phyloP scores from a whole-genome alignment of 2,113 vertebrate species.

The Amblyopsis rosae region DNA sequence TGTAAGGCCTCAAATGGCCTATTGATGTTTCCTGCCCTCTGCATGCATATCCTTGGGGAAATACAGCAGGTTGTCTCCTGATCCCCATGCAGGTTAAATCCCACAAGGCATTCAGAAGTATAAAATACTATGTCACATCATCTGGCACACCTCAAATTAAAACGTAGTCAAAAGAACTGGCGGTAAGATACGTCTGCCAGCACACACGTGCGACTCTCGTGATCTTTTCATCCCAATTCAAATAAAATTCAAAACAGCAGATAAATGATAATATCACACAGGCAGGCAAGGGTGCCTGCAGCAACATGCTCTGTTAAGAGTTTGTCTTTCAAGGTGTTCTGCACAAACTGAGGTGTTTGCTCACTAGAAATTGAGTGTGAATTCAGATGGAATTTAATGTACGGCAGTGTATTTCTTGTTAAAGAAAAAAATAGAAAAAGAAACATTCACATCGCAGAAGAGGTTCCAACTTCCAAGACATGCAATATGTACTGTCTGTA shows the following conservation, averaged over 20 bases:
- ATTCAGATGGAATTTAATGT: conserved; percentile 10
- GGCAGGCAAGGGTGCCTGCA: conserved; percentile 70
- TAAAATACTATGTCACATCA: conserved; percentile 65
- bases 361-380: conserved; percentile 66
- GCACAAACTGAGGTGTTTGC: conserved; percentile 65
- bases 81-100: conserved; percentile 62
- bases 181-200: conserved; percentile 62
- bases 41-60: conserved; percentile 69
- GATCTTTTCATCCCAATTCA: conserved; percentile 77
- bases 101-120: conserved; percentile 62
- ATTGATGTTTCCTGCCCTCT: conserved; percentile 73
- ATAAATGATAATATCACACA: conserved; percentile 78
- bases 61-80: conserved; percentile 39
- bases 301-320: conserved; percentile 67
- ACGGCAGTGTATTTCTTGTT: not conserved
- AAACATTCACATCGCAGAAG: conserved; percentile 1
- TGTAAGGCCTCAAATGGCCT: conserved; percentile 53
- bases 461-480: conserved; percentile 36
- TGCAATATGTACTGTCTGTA: conserved; percentile 25
- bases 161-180: conserved; percentile 47
- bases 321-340: conserved; percentile 59
- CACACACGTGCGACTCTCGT: conserved; percentile 41
- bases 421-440: conserved; percentile 36
- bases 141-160: conserved; percentile 64
- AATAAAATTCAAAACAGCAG: conserved; percentile 76